Base-by-base conservation (phyloP, 2,888 invertebrate species). In the Rotaria socialis region DNA sequence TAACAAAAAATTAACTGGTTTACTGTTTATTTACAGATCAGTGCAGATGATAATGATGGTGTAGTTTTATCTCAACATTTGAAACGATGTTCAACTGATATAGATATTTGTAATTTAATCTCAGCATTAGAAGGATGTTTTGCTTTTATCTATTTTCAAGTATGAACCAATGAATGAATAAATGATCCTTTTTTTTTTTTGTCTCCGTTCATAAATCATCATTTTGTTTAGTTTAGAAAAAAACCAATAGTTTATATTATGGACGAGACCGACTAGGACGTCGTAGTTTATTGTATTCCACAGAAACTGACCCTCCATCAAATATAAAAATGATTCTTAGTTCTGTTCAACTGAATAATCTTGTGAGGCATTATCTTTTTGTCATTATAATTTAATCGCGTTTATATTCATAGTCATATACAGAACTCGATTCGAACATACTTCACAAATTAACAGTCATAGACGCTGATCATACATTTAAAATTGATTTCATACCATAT, bases 211-310 rank as follows among this genome's bases (percentile, higher is more conserved):
- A 60, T 87, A 41, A 47, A 84, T 86, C 41, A 80, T 86, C 74
- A 43, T 87, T 86, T 80, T 22, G 50, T 56, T 85, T 87, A 47
- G 80, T 84, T 84, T 84, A 88, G 85, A 85, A 85, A 89, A 85
- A 88, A 8, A 91, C 90, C 0, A 91, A 93, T 75, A 90, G 90
- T 24, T 89, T 97, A 74, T 95, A 94, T 92, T 96, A 96, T 91
- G 94, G 94, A 2, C 93, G 96, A 89, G 97, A 97, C 91, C 93
- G 93, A 88, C 93, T 95, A 90, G 97, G 97, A 60, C 93, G 97
- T 88, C 94, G 95, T 89, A 95, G 96, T 90, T 92, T 97, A 84
- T 91, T 97, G 74, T 92, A 92, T 91, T 90, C 89, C 87, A 85
- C 89, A 16, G 89, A 89, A 27, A 84, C 86, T 11, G 86, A 60